A percentile compares a stretch with the other conserved stretches of the same genome.
phyloP scores from a whole-genome alignment of 2,113 vertebrate species.

The Synchiropus splendidus region DNA sequence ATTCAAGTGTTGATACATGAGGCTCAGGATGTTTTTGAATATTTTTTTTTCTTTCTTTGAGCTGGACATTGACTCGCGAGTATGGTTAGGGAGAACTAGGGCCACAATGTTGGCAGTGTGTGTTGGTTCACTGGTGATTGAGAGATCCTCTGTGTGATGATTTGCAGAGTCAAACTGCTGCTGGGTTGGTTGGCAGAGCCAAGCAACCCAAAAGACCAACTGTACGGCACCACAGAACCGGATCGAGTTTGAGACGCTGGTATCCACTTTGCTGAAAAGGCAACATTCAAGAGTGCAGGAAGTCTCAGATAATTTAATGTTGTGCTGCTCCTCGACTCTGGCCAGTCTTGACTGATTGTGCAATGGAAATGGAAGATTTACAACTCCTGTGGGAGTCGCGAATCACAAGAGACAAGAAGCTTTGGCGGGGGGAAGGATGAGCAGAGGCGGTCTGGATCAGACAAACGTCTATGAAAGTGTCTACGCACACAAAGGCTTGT shows the following conservation, averaged over 20 bases:
- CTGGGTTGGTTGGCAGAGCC: conserved; percentile 48
- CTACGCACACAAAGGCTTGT: conserved; percentile 17
- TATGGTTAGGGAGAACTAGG: conserved; percentile 33
- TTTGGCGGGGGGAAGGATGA: conserved; percentile 26
- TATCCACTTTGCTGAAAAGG: conserved; percentile 50
- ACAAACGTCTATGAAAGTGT: conserved; percentile 25
- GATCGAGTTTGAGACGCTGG: conserved; percentile 39
- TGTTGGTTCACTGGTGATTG: conserved; percentile 25
- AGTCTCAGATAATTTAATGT: conserved; percentile 72
- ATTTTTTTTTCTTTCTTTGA: too few species aligned
- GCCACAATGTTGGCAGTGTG: conserved; percentile 31
- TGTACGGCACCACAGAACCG: conserved; percentile 50
- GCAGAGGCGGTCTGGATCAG: conserved; percentile 35
- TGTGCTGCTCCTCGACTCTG: conserved; percentile 53
- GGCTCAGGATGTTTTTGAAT: too few species aligned
- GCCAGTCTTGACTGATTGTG: conserved; percentile 63
- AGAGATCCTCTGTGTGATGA: conserved; percentile 56
- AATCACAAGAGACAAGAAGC: conserved; percentile 61
- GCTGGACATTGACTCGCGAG: conserved; percentile 4
- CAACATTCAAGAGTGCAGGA: conserved; percentile 59
- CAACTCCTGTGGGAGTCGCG: conserved; percentile 65
- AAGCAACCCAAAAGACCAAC: conserved; percentile 36
- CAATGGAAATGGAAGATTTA: conserved; percentile 68
- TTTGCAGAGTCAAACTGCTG: conserved; percentile 40
- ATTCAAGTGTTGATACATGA: too few species aligned